Base-by-base conservation (phyloP, 1,140 invertebrate genomes). In the Drosophila bocqueti region DNA sequence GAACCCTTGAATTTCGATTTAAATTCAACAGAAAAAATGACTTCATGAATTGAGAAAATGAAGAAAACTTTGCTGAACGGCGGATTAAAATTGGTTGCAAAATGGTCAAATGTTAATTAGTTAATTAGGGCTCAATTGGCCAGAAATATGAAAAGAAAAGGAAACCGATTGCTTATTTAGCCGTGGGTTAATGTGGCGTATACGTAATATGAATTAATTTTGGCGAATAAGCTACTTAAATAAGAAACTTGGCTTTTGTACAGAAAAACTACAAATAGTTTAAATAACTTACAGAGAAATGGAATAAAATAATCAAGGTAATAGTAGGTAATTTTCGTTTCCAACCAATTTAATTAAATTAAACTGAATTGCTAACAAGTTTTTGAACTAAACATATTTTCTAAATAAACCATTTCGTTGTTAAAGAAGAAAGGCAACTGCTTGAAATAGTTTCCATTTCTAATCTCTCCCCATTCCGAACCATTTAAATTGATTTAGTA, bases 121-220 rank as follows among this genome's bases (percentile, higher is more conserved):
- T 61, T 83, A 83, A 86, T 83, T 79, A 82, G 62, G 49, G 42
- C 31, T 63, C 50, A 87, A 73, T 87, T 71, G 60, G 21, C 46
- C 55, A 47, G 71, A 72, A 76, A 79, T 65, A 29, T 65, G 34
- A 18, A 24, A 24, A 43, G 16, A 58, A 67, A 34, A 42, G 21
- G 15, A 34, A 46, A 26, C 10, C 11, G 57, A 77, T 65, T 55
- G 52, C 76, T 68, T 73, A 76, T 79, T 79, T 69, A n/a, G 59
- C 63, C 57, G 55, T 54, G 60, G 71, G 60, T 55, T 38, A 60
- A 76, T 65, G 79, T 61, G 50, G 45, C 69, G 79, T 67, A 64
- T 83, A 52, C 64, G 60, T 76, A 83, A 83, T 71, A 34, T 40
- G n/a, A 52, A 63, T 60, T 63, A 31, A 63, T 76, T 63, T n/a